phyloP scores from a whole-genome alignment of 2,797 vertebrate genomes.

The Galaxias olidus region DNA sequence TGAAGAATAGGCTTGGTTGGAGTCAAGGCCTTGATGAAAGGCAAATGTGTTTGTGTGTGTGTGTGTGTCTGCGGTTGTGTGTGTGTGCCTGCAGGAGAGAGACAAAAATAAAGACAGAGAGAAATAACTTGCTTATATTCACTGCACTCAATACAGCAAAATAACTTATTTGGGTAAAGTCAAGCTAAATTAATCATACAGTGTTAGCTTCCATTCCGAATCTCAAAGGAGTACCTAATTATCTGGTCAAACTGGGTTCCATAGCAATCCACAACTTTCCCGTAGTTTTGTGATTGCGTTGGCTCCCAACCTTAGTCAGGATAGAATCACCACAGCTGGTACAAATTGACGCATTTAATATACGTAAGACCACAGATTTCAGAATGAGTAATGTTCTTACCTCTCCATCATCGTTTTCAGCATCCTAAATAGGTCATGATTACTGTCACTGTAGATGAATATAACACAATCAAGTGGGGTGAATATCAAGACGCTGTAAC shows the following conservation, averaged over 20 bases:
- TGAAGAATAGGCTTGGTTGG: neutral
- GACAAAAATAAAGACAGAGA: too few species aligned
- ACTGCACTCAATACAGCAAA: too few species aligned
- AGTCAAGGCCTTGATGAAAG: neutral
- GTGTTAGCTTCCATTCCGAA: too few species aligned
- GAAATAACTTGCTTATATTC: too few species aligned
- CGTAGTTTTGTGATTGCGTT: too few species aligned
- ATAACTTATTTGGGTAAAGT: too few species aligned
- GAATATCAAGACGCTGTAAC: neutral
- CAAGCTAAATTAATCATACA: too few species aligned
- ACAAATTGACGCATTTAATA: neutral
- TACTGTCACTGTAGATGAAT: neutral
- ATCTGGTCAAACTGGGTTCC: too few species aligned
- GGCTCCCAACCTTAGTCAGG: neutral
- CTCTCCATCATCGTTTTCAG: neutral
- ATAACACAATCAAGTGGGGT: slow-evolving; percentile 10
- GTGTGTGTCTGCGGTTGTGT: slow-evolving; percentile 14
- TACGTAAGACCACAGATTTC: neutral
- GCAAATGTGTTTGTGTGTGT: neutral
- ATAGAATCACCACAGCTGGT: neutral
- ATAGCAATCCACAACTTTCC: too few species aligned
- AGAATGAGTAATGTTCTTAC: neutral
- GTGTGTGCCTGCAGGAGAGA: neutral
- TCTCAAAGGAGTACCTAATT: too few species aligned
- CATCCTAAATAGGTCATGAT: neutral